Evolutionary conservation across 2,888 invertebrate species (phyloP).

Genomic region (Oligia strigilis): DNA sequence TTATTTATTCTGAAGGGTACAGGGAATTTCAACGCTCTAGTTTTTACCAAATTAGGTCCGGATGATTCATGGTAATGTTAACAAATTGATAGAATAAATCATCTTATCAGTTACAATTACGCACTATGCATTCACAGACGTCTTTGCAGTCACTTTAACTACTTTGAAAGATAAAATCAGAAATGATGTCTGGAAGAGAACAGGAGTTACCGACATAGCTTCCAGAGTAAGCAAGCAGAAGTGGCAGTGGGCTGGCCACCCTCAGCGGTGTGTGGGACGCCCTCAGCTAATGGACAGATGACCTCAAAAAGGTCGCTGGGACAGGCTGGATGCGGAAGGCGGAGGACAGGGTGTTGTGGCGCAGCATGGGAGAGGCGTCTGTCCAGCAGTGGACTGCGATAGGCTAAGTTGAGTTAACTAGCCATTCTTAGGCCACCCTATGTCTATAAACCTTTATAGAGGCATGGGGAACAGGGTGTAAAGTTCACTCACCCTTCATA

Average conservation of each 20-base stretch:
- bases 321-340: neutral
- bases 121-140: neutral
- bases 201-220: neutral
- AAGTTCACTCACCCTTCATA: too few species aligned
- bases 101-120: neutral
- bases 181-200: neutral
- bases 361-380: too few species aligned
- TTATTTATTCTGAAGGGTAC: constrained; percentile 6
- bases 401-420: too few species aligned
- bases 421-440: too few species aligned
- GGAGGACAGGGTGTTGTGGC: too few species aligned
- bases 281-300: too few species aligned
- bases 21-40: neutral
- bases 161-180: too few species aligned
- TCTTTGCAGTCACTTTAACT: neutral
- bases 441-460: too few species aligned
- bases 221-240: neutral
- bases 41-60: neutral
- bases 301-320: too few species aligned
- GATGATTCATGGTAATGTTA: neutral
- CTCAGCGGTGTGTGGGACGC: too few species aligned
- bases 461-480: too few species aligned
- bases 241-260: neutral
- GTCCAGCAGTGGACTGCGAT: too few species aligned
- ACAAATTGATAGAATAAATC: neutral